Evolutionary conservation across 2,113 vertebrate species (phyloP).

Genomic region (Gallinago jamesoni): DNA sequence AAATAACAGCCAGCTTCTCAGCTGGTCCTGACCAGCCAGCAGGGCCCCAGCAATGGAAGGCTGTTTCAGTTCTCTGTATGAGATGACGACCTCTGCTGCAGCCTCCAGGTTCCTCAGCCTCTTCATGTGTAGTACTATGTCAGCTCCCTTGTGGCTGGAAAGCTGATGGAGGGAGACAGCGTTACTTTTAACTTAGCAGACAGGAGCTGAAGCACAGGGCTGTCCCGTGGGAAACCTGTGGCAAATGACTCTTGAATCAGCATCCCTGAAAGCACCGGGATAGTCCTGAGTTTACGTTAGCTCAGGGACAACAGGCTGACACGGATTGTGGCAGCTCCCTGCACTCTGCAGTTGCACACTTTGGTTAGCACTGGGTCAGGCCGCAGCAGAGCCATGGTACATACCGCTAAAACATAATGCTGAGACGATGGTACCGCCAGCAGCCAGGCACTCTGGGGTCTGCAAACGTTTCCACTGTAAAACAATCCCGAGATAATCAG

Average conservation of each 20-base stretch:
- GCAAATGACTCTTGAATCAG: not conserved
- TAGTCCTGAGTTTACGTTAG: not conserved
- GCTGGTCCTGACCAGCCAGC: not conserved
- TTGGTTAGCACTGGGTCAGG: not conserved
- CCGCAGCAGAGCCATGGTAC: not conserved
- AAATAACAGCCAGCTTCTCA: not conserved
- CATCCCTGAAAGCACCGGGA: not conserved
- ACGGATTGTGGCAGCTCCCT: not conserved
- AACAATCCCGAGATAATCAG: not conserved
- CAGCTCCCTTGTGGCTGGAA: not conserved
- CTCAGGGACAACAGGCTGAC: not conserved
- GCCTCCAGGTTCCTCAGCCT: not conserved
- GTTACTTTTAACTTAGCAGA: not conserved
- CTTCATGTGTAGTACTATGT: accelerated
- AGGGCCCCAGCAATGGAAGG: not conserved
- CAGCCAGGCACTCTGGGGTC: not conserved
- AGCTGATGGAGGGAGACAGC: not conserved
- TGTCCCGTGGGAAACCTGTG: not conserved
- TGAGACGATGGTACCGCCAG: accelerated
- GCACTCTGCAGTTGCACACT: not conserved
- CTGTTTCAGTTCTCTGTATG: not conserved
- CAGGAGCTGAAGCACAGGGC: not conserved
- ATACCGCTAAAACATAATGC: not conserved
- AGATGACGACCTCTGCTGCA: not conserved
- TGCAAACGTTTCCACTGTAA: not conserved